Evolutionary conservation across 1,140 invertebrate species (phyloP), one percentile per base, ranked within the genome.

Genomic region (Chrysomallon squamiferum): DNA sequence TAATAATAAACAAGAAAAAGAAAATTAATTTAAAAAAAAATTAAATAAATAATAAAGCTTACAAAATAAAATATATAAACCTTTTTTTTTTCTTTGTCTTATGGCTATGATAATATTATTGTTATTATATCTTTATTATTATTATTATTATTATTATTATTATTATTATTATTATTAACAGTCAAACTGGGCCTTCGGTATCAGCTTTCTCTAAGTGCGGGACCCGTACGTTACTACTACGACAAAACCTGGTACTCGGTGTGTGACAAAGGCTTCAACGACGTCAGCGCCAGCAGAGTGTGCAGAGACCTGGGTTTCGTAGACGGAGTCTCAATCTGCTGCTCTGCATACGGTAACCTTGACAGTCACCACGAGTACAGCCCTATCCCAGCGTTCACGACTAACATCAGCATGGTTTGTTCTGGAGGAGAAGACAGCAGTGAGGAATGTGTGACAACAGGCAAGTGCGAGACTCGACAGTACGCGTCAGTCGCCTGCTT

Each of bases 401-500:
- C 60, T n/a, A 71, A 66, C 57, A 67, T 64, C n/a, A 73, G 66
- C 2, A 50, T 78, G 54, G 52, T 35, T 11, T 78, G 76, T 65
- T 27, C 50, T 13, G 69, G 69, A 29, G 20, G 41, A 2, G 72
- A 78, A n/a, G 50, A 50, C 18, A 54, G 58, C 18, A 60, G 71
- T 0, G 56, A 57, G 25, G 38, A 66, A 13, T 78, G 76, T 66
- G 25, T 76, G 3, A 61, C n/a, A 49, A n/a, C 62, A 27, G 63
- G 65, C 5, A 30, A 57, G 2, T 74, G 72, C 60, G 7, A 20
- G 18, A 22, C 25, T 0, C 62, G 68, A 9, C 50, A 65, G 38
- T 78, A 78, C 62, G 74, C 76, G 7, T 78, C 76, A 0, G 76
- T 70, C 9, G 59, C 74, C 38, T 78, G 76, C 54, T 73, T 74